Evolutionary conservation across 2,888 invertebrate genomes (phyloP).

Genomic region (Eutolmus rufibarbis): DNA sequence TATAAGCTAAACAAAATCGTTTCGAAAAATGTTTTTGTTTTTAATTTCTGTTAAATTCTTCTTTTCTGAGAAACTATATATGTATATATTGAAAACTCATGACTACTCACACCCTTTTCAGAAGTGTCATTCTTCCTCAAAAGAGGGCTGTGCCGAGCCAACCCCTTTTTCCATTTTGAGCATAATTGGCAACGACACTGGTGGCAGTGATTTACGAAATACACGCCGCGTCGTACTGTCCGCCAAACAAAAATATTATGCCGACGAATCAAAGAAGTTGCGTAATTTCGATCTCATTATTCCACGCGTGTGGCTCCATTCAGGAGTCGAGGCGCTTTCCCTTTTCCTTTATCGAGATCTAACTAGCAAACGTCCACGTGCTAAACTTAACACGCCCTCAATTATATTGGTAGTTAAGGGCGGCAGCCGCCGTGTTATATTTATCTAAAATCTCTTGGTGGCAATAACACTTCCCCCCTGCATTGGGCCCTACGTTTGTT

Average conservation of each 20-base stretch:
- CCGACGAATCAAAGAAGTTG: slow-evolving; percentile 32
- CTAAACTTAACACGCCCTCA: slow-evolving; percentile 37
- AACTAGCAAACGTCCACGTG: slow-evolving; percentile 25
- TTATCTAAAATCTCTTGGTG: slow-evolving; percentile 27
- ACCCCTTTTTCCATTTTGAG: background rate
- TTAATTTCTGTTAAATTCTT: background rate
- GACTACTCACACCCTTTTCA: background rate
- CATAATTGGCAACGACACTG: slow-evolving; percentile 7
- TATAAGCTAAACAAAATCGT: background rate
- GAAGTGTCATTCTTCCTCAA: background rate
- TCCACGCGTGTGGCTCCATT: slow-evolving; percentile 41
- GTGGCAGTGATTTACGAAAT: slow-evolving; percentile 18
- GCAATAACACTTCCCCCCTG: background rate
- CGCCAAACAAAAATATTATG: slow-evolving; percentile 12
- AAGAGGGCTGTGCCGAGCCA: background rate
- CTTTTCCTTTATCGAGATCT: slow-evolving; percentile 13
- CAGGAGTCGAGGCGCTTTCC: slow-evolving; percentile 6
- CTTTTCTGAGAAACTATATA: background rate
- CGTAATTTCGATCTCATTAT: slow-evolving; percentile 41
- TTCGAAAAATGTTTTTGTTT: too few species aligned
- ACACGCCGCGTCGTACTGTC: background rate
- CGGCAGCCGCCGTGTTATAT: background rate
- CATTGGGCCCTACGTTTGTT: background rate
- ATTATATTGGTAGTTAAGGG: slow-evolving; percentile 12
- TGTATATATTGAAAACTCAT: background rate